Base-by-base conservation (phyloP, 2,797 vertebrate genomes). In the Alcedo atthis region DNA sequence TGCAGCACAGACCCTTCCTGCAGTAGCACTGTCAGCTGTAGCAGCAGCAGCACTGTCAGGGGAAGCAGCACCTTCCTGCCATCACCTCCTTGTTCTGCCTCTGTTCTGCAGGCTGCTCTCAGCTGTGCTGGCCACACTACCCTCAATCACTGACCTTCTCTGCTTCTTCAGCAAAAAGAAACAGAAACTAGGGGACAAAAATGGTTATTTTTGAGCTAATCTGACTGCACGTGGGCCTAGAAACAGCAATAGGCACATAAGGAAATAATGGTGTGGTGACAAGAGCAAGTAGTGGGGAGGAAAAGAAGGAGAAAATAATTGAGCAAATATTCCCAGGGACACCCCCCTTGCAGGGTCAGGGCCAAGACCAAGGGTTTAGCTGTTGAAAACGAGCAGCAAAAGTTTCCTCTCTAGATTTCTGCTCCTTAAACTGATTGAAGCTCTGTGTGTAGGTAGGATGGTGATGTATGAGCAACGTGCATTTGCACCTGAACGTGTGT, bases 71-170 rank as follows among this genome's bases (percentile, higher is more conserved):
- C 49, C 30, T 75, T 86, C 37, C 35, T 62, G n/a, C 58, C 20
- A 2, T 79, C 32, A 7, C 51, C 46, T 81, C 22, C 3, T 28
- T 59, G 30, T 66, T 66, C 59, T 37, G 40, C 61, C 35, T 42
- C 35, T 62, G 46, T 30, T 46, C 35, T 67, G 55, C 55, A 1
- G 1, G 6, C 21, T 2, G 7, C 67, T 57, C 42, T 42, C 64
- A 68, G 61, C 35, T 63, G 3, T 43, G 24, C 25, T 0, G 1
- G 18, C 40, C 5, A 2, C 1, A 0, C 61, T 71, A 45, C 22
- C 12, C 45, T 30, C 16, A 17, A 1, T 59, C 43, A 8, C 25
- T 22, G 67, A 59, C 9, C 32, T 15, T 1, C 0, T 24, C 24
- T 64, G 64, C 30, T 26, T 74, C 25, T 13, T 49, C 15, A 33